These are phyloP conservation scores for Pseudocheirus occidentalis DNA, from an alignment of 2,797 vertebrate genomes.

Conservation along the genomic window DNA sequence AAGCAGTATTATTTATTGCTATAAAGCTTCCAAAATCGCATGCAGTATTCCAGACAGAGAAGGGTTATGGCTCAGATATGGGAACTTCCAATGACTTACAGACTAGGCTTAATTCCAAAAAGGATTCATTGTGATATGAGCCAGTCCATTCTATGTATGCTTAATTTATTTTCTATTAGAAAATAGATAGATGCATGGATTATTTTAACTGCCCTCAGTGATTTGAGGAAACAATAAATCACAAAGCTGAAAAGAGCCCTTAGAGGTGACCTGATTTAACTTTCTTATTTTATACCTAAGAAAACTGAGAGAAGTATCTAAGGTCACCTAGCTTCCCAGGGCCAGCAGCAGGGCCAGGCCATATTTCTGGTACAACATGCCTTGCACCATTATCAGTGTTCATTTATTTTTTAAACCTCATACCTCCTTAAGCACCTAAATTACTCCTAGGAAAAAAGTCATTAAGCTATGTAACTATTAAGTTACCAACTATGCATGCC, in stretches of 20 bases:
- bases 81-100: conserved; percentile 8
- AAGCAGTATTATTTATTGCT: conserved; percentile 12
- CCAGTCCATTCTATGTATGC: background rate
- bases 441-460: background rate
- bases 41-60: conserved; percentile 3
- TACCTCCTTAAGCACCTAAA: background rate
- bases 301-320: background rate
- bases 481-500: background rate
- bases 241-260: conserved; percentile 16
- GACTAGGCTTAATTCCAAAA: background rate
- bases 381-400: background rate
- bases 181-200: background rate
- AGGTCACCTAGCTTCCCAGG: accelerated
- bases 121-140: background rate
- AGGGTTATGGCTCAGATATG: background rate
- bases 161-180: background rate
- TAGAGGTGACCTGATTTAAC: background rate
- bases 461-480: background rate
- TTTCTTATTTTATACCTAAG: background rate
- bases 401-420: background rate
- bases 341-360: background rate
- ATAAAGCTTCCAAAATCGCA: conserved; percentile 23
- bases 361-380: background rate
- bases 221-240: conserved; percentile 37
- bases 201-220: conserved; percentile 2